phyloP scores from a whole-genome alignment of 2,113 vertebrate genomes.

The Mandrillus leucophaeus region DNA sequence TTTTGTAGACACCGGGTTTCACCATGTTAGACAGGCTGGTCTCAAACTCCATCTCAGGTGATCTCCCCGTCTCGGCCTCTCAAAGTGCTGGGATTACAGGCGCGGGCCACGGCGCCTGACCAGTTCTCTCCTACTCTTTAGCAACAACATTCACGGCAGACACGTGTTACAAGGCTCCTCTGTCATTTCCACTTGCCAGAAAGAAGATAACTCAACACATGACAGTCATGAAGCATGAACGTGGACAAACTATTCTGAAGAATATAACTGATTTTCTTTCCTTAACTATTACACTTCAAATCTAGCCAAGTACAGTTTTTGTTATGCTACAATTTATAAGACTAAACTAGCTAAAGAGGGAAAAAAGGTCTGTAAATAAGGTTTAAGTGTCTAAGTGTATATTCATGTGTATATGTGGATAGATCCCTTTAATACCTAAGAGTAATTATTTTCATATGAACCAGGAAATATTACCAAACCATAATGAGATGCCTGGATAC shows the following conservation, averaged over 20 bases:
- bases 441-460: constrained; percentile 46
- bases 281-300: constrained; percentile 13
- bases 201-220: constrained; percentile 41
- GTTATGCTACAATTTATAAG: constrained; percentile 44
- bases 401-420: neutral
- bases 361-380: neutral
- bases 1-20: too few relatives aligned
- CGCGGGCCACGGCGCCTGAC: too few relatives aligned
- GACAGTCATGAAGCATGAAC: constrained; percentile 51
- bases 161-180: constrained; percentile 3
- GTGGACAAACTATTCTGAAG: constrained; percentile 45
- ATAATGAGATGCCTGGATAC: neutral
- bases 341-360: constrained; percentile 12
- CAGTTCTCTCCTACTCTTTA: neutral
- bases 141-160: constrained; percentile 4
- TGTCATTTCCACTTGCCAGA: constrained; percentile 46
- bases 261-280: constrained; percentile 28
- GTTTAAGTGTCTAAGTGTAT: too few relatives aligned
- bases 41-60: too few relatives aligned
- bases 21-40: too few relatives aligned
- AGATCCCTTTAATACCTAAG: neutral
- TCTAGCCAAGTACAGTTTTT: neutral
- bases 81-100: too few relatives aligned
- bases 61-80: too few relatives aligned
- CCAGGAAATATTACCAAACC: constrained; percentile 26